Conservation (phyloP, 2,888 invertebrate species). For the Fragum whitleyi region DNA sequence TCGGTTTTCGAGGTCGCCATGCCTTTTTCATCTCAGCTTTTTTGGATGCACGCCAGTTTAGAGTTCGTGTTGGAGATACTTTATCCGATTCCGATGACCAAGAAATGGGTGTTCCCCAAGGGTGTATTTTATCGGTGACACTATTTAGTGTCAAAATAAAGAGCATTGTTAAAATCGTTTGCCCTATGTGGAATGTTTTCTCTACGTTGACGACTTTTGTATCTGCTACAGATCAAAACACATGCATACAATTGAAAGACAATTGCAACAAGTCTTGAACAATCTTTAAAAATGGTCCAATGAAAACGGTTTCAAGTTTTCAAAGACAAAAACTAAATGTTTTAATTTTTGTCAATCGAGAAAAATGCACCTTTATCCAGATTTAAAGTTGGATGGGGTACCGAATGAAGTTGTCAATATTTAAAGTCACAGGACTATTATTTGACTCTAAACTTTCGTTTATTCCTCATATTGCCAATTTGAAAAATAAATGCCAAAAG, state of each 20-base stretch:
- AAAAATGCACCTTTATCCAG: slow-evolving; percentile 36
- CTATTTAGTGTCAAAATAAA: slow-evolving; percentile 32
- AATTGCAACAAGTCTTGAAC: slow-evolving; percentile 15
- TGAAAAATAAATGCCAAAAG: slow-evolving; percentile 40
- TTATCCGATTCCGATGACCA: slow-evolving; percentile 15
- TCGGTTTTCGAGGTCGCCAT: slow-evolving; percentile 27
- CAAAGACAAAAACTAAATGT: slow-evolving; percentile 44
- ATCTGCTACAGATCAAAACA: slow-evolving; percentile 19
- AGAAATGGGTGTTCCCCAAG: slow-evolving; percentile 34
- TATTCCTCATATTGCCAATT: slow-evolving; percentile 41
- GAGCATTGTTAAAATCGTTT: slow-evolving; percentile 23
- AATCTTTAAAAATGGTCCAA: slow-evolving; percentile 15
- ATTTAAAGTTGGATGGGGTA: neutral
- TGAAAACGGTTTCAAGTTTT: slow-evolving; percentile 51
- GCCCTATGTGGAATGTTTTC: slow-evolving; percentile 17
- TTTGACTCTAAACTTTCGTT: slow-evolving; percentile 55
- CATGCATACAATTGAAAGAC: slow-evolving; percentile 34
- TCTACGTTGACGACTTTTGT: slow-evolving; percentile 33
- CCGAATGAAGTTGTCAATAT: slow-evolving; percentile 6
- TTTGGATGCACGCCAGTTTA: slow-evolving; percentile 17
- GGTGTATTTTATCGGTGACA: slow-evolving; percentile 22
- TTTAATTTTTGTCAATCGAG: slow-evolving; percentile 41
- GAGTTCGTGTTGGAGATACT: slow-evolving; percentile 26
- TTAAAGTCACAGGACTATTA: slow-evolving; percentile 47
- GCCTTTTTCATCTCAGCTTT: slow-evolving; percentile 21